Percentiles rank a stretch among this genome's conserved stretches.
Evolutionary conservation across 2,113 vertebrate species (phyloP).

Genomic region (Prionailurus bengalensis): DNA sequence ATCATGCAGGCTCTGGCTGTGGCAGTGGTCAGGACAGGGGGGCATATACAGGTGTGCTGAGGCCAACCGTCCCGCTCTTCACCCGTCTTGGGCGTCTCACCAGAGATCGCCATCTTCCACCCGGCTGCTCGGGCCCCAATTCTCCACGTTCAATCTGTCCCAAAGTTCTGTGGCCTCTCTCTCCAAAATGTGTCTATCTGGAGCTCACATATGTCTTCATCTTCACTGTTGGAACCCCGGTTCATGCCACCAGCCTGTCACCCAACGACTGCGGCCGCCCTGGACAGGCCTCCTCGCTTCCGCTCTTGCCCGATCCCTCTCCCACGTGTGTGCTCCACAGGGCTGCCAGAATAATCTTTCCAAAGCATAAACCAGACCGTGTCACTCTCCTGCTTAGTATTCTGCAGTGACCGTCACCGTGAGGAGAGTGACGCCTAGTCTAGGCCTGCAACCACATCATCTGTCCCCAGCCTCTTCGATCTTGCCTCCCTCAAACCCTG

Average conservation of each 20-base stretch:
- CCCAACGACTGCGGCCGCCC: not conserved
- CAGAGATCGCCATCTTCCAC: too few species aligned
- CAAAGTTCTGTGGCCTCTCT: not conserved
- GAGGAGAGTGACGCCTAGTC: not conserved
- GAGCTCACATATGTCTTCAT: not conserved
- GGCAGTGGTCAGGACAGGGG: not conserved
- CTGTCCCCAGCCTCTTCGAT: not conserved
- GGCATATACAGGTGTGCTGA: not conserved
- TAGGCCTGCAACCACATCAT: too few species aligned
- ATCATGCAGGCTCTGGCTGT: not conserved
- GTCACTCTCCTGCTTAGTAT: not conserved
- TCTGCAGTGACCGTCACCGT: not conserved
- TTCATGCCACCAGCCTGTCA: not conserved
- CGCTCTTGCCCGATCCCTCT: too few species aligned
- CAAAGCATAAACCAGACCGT: not conserved
- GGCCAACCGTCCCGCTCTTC: not conserved
- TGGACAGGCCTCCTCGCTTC: not conserved
- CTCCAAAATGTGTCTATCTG: not conserved
- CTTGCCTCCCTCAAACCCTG: not conserved
- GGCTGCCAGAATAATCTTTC: not conserved
- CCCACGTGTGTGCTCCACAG: rapidly evolving
- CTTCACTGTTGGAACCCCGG: not conserved
- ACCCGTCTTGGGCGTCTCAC: not conserved
- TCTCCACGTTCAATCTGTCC: not conserved
- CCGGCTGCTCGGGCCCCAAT: not conserved